Conservation (phyloP, 2,888 invertebrate species). For the Brachypterus glaber region DNA sequence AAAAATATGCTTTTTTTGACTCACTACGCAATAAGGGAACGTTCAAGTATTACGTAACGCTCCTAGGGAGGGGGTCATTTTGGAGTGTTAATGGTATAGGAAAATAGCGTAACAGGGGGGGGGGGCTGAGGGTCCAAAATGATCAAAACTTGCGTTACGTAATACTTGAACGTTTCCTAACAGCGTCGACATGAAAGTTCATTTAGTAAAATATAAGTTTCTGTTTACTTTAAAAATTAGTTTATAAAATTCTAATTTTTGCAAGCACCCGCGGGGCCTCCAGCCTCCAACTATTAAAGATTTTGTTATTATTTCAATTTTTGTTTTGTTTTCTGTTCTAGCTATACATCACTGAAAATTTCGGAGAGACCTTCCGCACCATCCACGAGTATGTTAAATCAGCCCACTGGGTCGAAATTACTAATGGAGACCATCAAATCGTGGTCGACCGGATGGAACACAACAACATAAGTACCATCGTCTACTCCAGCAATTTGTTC, state of each 20-base stretch:
- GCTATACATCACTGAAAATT: conserved; percentile 69
- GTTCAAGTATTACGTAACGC: too few species aligned
- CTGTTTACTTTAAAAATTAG: too few species aligned
- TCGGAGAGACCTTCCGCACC: conserved; percentile 60
- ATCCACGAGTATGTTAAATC: conserved; percentile 68
- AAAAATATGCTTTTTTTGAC: background rate
- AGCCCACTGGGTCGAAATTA: conserved; percentile 59
- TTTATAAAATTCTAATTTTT: too few species aligned
- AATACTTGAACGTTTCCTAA: too few species aligned
- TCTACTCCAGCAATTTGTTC: conserved; percentile 36
- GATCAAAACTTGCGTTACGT: too few species aligned
- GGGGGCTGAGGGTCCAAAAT: too few species aligned
- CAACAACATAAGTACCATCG: conserved; percentile 47
- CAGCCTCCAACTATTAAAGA: background rate
- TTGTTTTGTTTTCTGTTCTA: conserved; percentile 38
- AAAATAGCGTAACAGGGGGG: too few species aligned
- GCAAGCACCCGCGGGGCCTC: background rate
- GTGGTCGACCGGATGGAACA: conserved; percentile 62
- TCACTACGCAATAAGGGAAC: too few species aligned
- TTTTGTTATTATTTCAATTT: background rate
- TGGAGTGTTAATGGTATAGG: too few species aligned
- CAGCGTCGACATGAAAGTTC: too few species aligned
- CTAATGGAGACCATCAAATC: conserved; percentile 40
- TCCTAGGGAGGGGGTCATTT: too few species aligned
- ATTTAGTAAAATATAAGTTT: too few species aligned